Evolutionary conservation across 1,140 invertebrate species (phyloP), one percentile per base, ranked within the genome.

Genomic region (Frieseomelitta varia): DNA sequence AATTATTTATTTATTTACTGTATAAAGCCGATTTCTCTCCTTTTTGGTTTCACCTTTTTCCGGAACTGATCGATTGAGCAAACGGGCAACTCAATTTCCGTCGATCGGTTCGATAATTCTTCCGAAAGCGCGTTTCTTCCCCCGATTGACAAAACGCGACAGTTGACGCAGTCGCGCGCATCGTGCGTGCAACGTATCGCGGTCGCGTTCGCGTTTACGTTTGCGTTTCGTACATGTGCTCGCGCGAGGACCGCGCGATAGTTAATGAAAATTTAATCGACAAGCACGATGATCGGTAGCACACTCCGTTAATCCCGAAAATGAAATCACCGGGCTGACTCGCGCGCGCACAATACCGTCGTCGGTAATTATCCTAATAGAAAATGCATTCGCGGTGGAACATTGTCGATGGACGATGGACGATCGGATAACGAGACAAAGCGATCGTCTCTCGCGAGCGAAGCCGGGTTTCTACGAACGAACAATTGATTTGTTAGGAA

Each of bases 191-290:
- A 30, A 27, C 63, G n/a, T 65, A 4, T 14, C 15, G 27, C 19
- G 56, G 14, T 55, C 56, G 56, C 0, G 61, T 14, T 6, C n/a
- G 61, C 15, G 15, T 67, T 67, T 67, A 10, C 30, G 19, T 65
- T 65, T 27, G 14, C n/a, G 63, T 65, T 27, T 65, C 65, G 63
- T 1, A 12, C 34, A 34, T 17, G 27, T 0, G 65, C 24, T 47
- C 39, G 71, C 24, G 47, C n/a, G 39, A 12, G 47, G 10, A 19
- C 47, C 39, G 39, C 39, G 56, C 24, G 39, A 53, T 34, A 47
- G 61, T 76, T 85, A 87, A 87, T 69, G 85, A 85, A 79, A 68
- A 86, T 87, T 87, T 80, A 87, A 87, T 87, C 72, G 78, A 81
- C 78, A 63, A 51, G 67, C 71, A 73, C 79, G 75, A 71, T 81